Evolutionary conservation across 2,113 vertebrate species (phyloP).

Genomic region (Platichthys stellatus): DNA sequence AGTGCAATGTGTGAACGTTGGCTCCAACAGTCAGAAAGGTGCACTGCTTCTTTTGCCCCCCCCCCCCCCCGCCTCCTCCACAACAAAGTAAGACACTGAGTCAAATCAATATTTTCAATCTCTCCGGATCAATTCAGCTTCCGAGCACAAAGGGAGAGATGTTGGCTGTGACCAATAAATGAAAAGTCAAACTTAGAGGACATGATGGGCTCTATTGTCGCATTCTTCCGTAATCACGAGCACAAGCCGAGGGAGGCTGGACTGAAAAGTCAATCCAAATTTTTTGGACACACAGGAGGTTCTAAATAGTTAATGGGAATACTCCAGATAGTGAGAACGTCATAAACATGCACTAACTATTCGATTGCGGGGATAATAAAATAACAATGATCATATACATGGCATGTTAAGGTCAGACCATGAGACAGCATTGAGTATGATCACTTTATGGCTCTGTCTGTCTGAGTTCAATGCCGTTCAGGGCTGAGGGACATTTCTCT

Average conservation of each 20-base stretch:
- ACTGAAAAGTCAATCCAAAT: conserved; percentile 31
- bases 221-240: conserved; percentile 67
- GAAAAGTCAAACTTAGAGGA: conserved; percentile 95
- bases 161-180: conserved; percentile 94
- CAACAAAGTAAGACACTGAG: conserved; percentile 91
- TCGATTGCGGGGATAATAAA: conserved; percentile 25
- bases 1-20: conserved; percentile 90
- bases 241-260: conserved; percentile 23
- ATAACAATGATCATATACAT: conserved; percentile 8
- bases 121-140: conserved; percentile 96
- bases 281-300: conserved; percentile 7
- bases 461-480: conserved; percentile 48
- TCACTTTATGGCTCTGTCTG: conserved; percentile 35
- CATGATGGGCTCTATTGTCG: conserved; percentile 51
- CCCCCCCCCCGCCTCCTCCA: conserved; percentile 62
- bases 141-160: conserved; percentile 91
- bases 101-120: conserved; percentile 99
- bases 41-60: conserved; percentile 53
- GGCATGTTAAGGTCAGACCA: conserved; percentile 26
- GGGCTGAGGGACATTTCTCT: conserved; percentile 52
- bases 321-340: conserved; percentile 8
- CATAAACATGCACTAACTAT: conserved; percentile 21
- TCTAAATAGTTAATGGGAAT: conserved; percentile 21
- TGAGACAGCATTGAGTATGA: conserved; percentile 24
- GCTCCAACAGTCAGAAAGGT: conserved; percentile 87